Conservation (phyloP, 2,113 vertebrate genomes). For the Promerops cafer region DNA sequence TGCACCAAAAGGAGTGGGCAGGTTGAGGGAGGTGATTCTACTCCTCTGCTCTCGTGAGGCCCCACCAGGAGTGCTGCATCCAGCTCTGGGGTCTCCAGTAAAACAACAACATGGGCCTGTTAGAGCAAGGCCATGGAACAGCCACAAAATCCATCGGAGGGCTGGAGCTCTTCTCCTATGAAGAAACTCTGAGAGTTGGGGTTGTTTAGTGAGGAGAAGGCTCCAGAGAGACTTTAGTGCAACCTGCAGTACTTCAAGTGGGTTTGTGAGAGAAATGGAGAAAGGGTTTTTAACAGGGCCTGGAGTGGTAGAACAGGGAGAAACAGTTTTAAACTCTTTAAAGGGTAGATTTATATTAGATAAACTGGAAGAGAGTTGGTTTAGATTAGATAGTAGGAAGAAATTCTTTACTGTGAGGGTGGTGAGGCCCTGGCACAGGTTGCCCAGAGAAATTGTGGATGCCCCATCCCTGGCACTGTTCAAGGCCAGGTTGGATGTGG, state of each 20-base stretch:
- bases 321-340: background rate
- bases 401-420: background rate
- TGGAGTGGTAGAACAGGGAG: background rate
- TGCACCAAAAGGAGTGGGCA: background rate
- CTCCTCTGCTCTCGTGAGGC: background rate
- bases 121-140: background rate
- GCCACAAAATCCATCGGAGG: background rate
- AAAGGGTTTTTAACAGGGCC: background rate
- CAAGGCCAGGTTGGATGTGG: background rate
- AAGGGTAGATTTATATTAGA: background rate
- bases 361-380: background rate
- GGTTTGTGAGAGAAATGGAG: background rate
- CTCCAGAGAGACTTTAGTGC: background rate
- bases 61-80: background rate
- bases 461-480: background rate
- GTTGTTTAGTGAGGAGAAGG: background rate
- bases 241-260: background rate
- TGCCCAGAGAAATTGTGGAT: background rate
- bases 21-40: background rate
- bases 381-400: background rate
- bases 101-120: background rate
- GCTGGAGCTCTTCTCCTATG: background rate
- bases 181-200: background rate
- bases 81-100: too few species aligned
- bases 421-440: too few species aligned